phyloP scores from a whole-genome alignment of 2,888 invertebrate genomes.

The Rutpela maculata region DNA sequence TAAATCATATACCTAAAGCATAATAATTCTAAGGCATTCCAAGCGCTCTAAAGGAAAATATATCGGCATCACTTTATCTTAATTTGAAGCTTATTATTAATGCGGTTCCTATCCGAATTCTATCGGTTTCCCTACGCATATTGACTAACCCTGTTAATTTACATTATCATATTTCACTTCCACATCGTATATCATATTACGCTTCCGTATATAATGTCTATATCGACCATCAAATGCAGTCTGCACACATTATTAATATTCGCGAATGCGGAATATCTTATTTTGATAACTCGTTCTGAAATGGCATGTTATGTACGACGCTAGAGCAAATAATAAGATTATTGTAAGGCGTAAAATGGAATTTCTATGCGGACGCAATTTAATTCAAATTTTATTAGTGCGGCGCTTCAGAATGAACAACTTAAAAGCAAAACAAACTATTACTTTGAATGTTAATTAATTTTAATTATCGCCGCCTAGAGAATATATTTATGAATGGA shows the following conservation, averaged over 20 bases:
- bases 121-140: slow-evolving; percentile 23
- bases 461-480: too few species aligned
- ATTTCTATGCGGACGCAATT: background rate
- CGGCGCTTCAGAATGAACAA: background rate
- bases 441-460: too few species aligned
- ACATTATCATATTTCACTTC: slow-evolving; percentile 41
- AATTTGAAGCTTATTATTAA: slow-evolving; percentile 32
- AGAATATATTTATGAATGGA: too few species aligned
- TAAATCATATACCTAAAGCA: slow-evolving; percentile 28
- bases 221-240: slow-evolving; percentile 37
- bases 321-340: background rate
- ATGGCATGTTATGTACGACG: background rate
- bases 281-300: slow-evolving; percentile 7
- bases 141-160: slow-evolving; percentile 38
- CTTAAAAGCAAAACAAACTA: too few species aligned
- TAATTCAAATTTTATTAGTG: background rate
- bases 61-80: slow-evolving; percentile 34
- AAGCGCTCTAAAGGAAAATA: slow-evolving; percentile 18
- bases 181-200: slow-evolving; percentile 37
- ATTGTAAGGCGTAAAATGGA: slow-evolving; percentile 9
- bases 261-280: slow-evolving; percentile 11
- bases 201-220: slow-evolving; percentile 21
- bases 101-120: slow-evolving; percentile 22
- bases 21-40: slow-evolving; percentile 19
- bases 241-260: slow-evolving; percentile 34